These are phyloP conservation scores for Pristionchus exspectatus DNA, from an alignment of 2,888 invertebrate genomes.

Conservation along the genomic window DNA sequence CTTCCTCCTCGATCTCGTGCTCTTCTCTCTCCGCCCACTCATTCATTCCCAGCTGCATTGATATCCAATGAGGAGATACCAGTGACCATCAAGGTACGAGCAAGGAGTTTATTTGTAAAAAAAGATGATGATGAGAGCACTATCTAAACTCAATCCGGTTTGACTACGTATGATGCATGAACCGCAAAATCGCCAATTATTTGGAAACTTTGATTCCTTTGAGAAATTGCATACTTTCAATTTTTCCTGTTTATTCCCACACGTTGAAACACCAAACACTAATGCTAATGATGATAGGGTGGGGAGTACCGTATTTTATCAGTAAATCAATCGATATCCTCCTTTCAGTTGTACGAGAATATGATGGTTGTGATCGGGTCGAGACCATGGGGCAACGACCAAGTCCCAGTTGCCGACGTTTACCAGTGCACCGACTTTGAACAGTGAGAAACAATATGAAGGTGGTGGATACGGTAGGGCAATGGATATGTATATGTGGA, in stretches of 20 bases:
- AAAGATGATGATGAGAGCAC: no score
- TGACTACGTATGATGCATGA: no score
- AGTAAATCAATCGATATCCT: background rate
- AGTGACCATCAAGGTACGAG: slow-evolving; percentile 57
- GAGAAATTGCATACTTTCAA: no score
- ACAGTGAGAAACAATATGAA: slow-evolving; percentile 37
- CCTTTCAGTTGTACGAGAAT: slow-evolving; percentile 51
- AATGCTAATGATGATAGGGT: no score
- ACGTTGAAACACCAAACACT: no score
- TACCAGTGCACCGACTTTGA: slow-evolving; percentile 61
- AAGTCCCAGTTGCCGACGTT: slow-evolving; percentile 57
- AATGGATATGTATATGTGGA: background rate
- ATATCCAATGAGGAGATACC: slow-evolving; percentile 57
- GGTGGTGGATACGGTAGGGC: background rate
- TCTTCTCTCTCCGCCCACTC: slow-evolving; percentile 52
- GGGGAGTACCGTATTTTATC: no score
- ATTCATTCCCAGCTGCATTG: slow-evolving; percentile 56
- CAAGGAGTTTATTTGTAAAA: no score
- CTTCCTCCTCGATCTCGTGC: slow-evolving; percentile 56
- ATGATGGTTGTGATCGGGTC: slow-evolving; percentile 53
- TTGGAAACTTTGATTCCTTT: no score
- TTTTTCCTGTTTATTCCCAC: no score
- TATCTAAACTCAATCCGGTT: no score
- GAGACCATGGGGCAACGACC: slow-evolving; percentile 57
- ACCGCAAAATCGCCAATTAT: no score